Conservation (phyloP, 2,797 vertebrate genomes). For the Sciurus carolinensis region DNA sequence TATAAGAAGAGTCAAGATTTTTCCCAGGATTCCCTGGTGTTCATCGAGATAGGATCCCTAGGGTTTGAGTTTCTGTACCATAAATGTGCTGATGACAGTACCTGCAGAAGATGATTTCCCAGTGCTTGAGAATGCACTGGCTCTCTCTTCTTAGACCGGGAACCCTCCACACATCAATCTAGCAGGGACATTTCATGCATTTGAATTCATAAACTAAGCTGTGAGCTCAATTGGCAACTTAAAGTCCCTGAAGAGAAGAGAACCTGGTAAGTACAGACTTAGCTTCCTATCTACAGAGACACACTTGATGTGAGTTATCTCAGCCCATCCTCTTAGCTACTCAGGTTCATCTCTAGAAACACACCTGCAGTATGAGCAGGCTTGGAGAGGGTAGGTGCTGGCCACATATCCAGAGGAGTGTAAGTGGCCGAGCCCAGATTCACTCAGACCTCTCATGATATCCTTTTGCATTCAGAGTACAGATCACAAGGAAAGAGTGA, state of each 20-base stretch:
- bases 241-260: not conserved
- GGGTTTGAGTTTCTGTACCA: not conserved
- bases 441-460: not conserved
- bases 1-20: not conserved
- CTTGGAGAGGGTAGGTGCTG: not conserved
- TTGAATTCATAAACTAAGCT: not conserved
- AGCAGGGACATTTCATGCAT: not conserved
- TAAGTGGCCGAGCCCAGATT: not conserved
- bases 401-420: not conserved
- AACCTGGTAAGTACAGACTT: no score
- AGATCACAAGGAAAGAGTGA: not conserved
- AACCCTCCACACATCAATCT: not conserved
- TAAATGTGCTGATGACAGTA: no score
- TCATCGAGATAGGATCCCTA: no score
- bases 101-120: no score
- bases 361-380: no score
- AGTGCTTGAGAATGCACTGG: not conserved
- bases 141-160: not conserved
- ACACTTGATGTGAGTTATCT: not conserved
- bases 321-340: not conserved
- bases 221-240: not conserved
- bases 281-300: not conserved
- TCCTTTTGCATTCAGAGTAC: not conserved
- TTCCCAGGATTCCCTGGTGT: rapidly evolving
- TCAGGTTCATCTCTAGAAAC: no score